Evolutionary conservation across 1,140 invertebrate species (phyloP), one percentile per base, ranked within the genome.

Genomic region (Hylaeus anthracinus): DNA sequence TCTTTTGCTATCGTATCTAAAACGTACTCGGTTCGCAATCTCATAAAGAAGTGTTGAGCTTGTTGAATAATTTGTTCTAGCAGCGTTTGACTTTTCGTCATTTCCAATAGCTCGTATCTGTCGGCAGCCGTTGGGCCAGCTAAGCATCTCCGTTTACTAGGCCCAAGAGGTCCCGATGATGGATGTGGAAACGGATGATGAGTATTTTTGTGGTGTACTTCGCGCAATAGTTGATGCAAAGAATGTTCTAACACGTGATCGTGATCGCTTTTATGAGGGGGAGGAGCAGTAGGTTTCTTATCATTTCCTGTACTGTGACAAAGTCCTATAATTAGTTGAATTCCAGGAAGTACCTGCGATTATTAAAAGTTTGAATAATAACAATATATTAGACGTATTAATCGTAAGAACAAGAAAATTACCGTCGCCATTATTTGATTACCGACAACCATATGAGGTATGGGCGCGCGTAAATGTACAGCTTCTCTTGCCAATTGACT

Each of bases 1-100:
- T 98, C 97, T 86, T 97, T 96, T 2, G 98, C 97, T 86, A 99
- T 96, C 55, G 97, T 97, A 88, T 99, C 98, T n/a, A 99, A 94
- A 0, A 99, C 97, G 89, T 97, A 98, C 94, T 98, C 97, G 0
- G 98, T 98, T 60, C 98, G 95, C 70, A 97, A 94, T 56, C 98
- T 94, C 95, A 99, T 96, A 64, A 99, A 98, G 89, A 98, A 98
- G 91, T 99, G 98, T 92, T 99, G 98, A 1, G 98, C 97, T 92
- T 99, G 98, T 85, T 98, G 96, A 64, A 99, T 98, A 63, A 99
- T 99, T 94, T 99, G 98, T 90, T 99, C 98, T n/a, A 99, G 92
- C 2, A 99, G 94, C 0, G 97, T 98, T 92, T 97, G 96, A 79
- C 96, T 96, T 88, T 98, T 97, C 26, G 96, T 96, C 96, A 98